Percentiles rank a stretch among this genome's conserved stretches.
Conservation (phyloP, 1,140 invertebrate genomes). For the Amphibalanus amphitrite region DNA sequence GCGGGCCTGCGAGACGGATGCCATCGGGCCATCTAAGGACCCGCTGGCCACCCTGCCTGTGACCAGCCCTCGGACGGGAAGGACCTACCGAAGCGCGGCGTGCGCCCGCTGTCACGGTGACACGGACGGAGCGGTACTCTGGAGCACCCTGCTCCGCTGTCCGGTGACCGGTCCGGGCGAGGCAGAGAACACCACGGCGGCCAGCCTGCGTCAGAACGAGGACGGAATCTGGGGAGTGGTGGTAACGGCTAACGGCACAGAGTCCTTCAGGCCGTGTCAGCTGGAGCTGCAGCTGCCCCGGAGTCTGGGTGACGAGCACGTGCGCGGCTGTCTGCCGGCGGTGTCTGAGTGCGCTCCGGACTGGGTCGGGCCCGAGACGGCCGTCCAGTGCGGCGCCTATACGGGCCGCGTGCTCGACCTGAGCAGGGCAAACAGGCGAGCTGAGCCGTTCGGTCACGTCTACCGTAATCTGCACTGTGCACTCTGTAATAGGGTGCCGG, state of each 20-base stretch:
- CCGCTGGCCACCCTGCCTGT: conserved; percentile 30
- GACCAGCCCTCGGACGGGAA: conserved; percentile 25
- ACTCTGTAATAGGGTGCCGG: conserved; percentile 31
- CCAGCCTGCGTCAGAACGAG: conserved; percentile 15
- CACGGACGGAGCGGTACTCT: conserved; percentile 20
- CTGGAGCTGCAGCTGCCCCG: conserved; percentile 22
- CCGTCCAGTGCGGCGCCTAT: conserved; percentile 24
- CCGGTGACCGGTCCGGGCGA: conserved; percentile 17
- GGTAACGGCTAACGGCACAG: conserved; percentile 21
- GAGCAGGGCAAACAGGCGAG: too few relatives aligned
- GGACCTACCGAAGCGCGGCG: conserved; percentile 36
- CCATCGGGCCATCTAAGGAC: conserved; percentile 18
- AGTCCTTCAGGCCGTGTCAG: conserved; percentile 10
- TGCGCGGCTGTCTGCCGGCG: conserved; percentile 19
- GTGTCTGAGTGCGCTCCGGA: conserved; percentile 22
- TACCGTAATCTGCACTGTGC: conserved; percentile 40
- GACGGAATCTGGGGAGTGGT: conserved; percentile 18
- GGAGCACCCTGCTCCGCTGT: conserved; percentile 31
- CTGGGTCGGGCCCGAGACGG: conserved; percentile 23
- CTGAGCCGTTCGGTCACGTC: conserved; percentile 11
- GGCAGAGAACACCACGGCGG: conserved; percentile 14
- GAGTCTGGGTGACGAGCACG: conserved; percentile 21
- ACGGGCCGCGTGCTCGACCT: conserved; percentile 26
- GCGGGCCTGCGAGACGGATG: neutral
- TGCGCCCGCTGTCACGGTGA: conserved; percentile 37